phyloP scores from a whole-genome alignment of 2,797 vertebrate species.

The Neomorphus geoffroyi region DNA sequence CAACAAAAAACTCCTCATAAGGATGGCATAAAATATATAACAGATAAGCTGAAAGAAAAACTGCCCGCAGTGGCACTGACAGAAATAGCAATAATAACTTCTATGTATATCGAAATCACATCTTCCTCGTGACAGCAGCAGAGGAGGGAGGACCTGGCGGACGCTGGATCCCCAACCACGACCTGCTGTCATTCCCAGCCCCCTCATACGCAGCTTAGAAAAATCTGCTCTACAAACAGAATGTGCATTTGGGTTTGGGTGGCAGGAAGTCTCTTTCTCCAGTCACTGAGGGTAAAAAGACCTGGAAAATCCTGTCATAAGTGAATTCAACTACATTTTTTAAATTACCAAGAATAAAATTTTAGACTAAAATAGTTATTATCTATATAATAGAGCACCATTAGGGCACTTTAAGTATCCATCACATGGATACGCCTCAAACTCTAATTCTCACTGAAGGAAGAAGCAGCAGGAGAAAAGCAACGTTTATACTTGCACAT shows the following conservation, averaged over 20 bases:
- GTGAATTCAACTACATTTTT: neutral
- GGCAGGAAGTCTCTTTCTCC: neutral
- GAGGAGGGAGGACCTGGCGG: neutral
- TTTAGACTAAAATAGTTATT: neutral
- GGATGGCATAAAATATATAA: neutral
- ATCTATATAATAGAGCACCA: neutral
- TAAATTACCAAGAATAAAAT: neutral
- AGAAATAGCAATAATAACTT: neutral
- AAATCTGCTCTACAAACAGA: neutral
- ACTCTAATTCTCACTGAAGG: neutral
- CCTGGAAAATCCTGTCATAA: neutral
- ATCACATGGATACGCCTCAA: neutral
- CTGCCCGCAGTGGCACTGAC: neutral
- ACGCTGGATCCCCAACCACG: neutral
- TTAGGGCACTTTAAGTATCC: neutral
- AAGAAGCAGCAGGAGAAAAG: neutral
- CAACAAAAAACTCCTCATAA: neutral
- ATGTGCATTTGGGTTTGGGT: neutral
- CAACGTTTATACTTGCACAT: neutral
- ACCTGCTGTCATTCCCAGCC: neutral
- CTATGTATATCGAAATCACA: neutral
- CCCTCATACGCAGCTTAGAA: neutral
- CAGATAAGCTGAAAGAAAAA: neutral
- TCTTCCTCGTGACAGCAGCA: neutral
- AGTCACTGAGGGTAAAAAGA: neutral